Base-by-base conservation (phyloP, 2,888 invertebrate species). In the Rhagonycha lutea region DNA sequence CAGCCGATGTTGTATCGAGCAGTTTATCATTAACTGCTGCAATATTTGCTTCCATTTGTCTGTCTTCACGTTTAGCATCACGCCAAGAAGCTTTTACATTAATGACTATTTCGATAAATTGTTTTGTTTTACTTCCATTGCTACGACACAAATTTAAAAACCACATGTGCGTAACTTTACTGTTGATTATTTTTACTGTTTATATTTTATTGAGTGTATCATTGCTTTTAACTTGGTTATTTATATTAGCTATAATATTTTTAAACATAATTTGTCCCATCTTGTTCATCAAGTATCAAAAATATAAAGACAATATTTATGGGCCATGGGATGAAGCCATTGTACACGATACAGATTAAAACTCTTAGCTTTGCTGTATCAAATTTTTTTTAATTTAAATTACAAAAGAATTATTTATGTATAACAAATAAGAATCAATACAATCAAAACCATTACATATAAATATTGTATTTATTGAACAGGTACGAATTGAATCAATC, bases 271-370 rank as follows among this genome's bases (percentile, higher is more conserved):
- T 94, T 69, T 96, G 94, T 84, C 96, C 96, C 0, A 85, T 91
- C 3, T 90, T 93, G 85, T 97, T 95, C 88, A 92, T 95, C 0
- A 89, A 88, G 71, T 94, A 94, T 89, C 95, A 96, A 84, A 92
- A 89, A 60, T 93, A 93, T 85, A 97, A 96, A 85, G 93, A 95
- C 83, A 98, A 98, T 87, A 98, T 98, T 79, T 95, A 98, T 87
- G 98, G 98, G 0, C 98, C 98, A 0, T 99, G 98, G 98, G 98
- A 98, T 87, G 98, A 99, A 86, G 98, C 98, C 11, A 89, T 95
- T 82, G 92, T 93, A 79, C 92, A 91, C 83, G 92, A 92, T 87
- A 89, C 90, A 0, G 91, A 91, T 83, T 65, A 72, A 29, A 32
- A 61, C 23, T 26, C 24, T 14, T 72, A 74, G 61, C 61, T 29